phyloP scores from a whole-genome alignment of 2,888 invertebrate species.

The Aphodius sticticus region DNA sequence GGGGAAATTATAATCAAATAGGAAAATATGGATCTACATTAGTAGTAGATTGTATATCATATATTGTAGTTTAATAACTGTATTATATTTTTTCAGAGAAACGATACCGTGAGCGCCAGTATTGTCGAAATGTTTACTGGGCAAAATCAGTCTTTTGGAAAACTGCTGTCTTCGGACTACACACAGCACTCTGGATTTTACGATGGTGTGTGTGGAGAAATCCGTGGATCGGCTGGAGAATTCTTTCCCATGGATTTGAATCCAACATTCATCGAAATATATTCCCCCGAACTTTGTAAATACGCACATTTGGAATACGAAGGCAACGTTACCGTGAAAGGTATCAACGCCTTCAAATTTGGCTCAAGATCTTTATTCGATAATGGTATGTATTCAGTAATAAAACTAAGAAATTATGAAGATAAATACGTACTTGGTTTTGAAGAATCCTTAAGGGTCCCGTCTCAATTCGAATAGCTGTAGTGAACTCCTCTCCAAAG shows the following conservation, averaged over 20 bases:
- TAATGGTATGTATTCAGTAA: conserved; percentile 64
- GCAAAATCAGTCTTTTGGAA: conserved; percentile 63
- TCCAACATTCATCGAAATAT: conserved; percentile 67
- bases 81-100: conserved; percentile 44
- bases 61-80: no score
- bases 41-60: no score
- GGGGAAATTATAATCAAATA: no score
- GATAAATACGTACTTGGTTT: no score
- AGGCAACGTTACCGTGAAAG: conserved; percentile 65
- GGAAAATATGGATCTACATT: no score
- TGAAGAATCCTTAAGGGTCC: no score
- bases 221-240: conserved; percentile 82
- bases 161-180: conserved; percentile 76
- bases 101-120: conserved; percentile 27
- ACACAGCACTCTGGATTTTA: conserved; percentile 66
- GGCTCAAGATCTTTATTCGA: conserved; percentile 71
- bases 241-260: conserved; percentile 76
- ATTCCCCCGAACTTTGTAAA: conserved; percentile 79
- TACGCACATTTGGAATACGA: conserved; percentile 69
- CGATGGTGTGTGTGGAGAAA: conserved; percentile 65
- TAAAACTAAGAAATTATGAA: no score
- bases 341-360: conserved; percentile 72
- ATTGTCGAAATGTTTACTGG: conserved; percentile 28
- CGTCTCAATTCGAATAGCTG: no score
- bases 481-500: no score